Percentiles rank a stretch among this genome's conserved stretches.
Conservation (phyloP, 1,140 invertebrate species). For the Gryon sp. region DNA sequence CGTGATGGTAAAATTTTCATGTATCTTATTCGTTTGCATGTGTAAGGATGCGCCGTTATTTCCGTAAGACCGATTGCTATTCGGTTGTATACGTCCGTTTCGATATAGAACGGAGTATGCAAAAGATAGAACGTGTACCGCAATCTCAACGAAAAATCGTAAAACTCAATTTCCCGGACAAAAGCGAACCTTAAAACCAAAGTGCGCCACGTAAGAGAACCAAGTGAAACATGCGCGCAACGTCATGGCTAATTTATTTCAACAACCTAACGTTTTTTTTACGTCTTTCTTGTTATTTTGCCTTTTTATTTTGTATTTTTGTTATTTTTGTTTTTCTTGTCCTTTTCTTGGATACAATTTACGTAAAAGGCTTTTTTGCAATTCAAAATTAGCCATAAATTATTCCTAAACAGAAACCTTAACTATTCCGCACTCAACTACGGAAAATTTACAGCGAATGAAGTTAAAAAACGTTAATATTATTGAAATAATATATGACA, state of each 20-base stretch:
- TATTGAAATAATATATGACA: too few relatives aligned
- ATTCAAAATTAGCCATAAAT: too few relatives aligned
- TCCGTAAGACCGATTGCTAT: conserved; percentile 58
- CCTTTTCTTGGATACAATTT: too few relatives aligned
- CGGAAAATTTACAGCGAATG: too few relatives aligned
- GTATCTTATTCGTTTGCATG: conserved; percentile 19
- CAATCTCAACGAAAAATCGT: conserved; percentile 63
- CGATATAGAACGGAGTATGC: conserved; percentile 38
- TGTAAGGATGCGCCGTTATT: conserved; percentile 58
- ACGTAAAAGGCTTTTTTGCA: too few relatives aligned
- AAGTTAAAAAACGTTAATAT: too few relatives aligned
- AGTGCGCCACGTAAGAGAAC: conserved; percentile 30
- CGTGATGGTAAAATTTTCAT: conserved; percentile 43
- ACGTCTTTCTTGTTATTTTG: not conserved
- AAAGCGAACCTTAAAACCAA: conserved; percentile 53
- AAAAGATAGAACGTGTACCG: conserved; percentile 53
- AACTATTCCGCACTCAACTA: too few relatives aligned
- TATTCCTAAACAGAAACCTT: too few relatives aligned
- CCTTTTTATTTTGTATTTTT: not conserved
- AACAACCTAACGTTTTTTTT: conserved; percentile 11
- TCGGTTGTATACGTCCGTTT: conserved; percentile 26
- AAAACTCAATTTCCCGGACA: conserved; percentile 67
- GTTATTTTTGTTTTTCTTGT: not conserved
- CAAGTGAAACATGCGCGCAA: conserved; percentile 27
- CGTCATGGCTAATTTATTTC: conserved; percentile 52